Evolutionary conservation across 2,888 invertebrate genomes (phyloP).

Genomic region (Allolobophora icterica): DNA sequence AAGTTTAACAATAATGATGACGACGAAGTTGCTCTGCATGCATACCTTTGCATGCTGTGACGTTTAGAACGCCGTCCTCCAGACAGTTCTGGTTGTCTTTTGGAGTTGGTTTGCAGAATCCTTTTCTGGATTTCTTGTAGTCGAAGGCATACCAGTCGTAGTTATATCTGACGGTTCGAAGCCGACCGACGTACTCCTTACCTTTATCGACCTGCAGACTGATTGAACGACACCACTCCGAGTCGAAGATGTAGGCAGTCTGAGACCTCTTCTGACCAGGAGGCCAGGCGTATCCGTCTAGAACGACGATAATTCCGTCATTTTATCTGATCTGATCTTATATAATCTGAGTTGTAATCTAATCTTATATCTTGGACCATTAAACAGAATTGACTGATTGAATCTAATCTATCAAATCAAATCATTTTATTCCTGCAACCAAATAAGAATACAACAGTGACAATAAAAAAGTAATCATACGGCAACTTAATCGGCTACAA

Average conservation of each 20-base stretch:
- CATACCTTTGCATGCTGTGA: not conserved
- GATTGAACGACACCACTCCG: not conserved
- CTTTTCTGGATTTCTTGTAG: not conserved
- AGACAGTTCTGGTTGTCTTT: not conserved
- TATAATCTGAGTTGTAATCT: no score
- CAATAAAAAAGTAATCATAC: no score
- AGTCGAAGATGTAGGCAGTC: not conserved
- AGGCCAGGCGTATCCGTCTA: slow-evolving; percentile 21
- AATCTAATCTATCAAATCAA: no score
- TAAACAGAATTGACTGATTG: no score
- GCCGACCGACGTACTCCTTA: not conserved
- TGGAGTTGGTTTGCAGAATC: not conserved
- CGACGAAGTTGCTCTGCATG: no score
- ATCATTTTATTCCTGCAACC: no score
- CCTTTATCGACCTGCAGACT: not conserved
- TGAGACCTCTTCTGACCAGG: not conserved
- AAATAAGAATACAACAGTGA: no score
- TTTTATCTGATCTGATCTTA: no score
- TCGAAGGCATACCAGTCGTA: not conserved
- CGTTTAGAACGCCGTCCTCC: not conserved
- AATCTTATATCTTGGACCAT: no score
- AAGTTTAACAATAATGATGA: no score
- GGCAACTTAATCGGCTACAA: no score
- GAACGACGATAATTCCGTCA: not conserved
- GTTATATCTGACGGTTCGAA: not conserved